Evolutionary conservation across 2,888 invertebrate genomes (phyloP).

Genomic region (Mimas tiliae): DNA sequence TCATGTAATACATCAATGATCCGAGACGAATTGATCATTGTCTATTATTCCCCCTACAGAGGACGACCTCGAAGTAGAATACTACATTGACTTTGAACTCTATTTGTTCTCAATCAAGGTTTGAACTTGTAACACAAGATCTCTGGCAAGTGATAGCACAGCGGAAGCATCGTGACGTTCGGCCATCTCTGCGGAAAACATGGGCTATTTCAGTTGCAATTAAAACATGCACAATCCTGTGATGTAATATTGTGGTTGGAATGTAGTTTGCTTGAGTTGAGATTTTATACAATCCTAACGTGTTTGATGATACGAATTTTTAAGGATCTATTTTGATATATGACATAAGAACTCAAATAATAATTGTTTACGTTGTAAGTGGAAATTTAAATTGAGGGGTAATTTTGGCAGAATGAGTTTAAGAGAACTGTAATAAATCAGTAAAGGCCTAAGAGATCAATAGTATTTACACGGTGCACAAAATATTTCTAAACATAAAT

Average conservation of each 20-base stretch:
- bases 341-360: too few species aligned
- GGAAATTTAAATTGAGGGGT: too few species aligned
- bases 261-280: background rate
- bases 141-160: constrained; percentile 92
- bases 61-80: constrained; percentile 25
- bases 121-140: constrained; percentile 94
- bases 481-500: too few species aligned
- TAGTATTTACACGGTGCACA: too few species aligned
- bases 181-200: constrained; percentile 93
- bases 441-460: too few species aligned
- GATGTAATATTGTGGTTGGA: background rate
- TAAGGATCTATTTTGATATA: background rate
- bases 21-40: constrained; percentile 29
- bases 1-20: constrained; percentile 16
- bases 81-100: constrained; percentile 47
- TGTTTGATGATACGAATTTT: too few species aligned
- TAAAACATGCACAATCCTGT: constrained; percentile 20
- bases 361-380: too few species aligned
- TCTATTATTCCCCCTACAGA: constrained; percentile 19
- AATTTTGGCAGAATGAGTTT: too few species aligned
- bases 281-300: background rate
- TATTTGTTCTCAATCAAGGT: constrained; percentile 96
- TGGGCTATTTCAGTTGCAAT: constrained; percentile 30
- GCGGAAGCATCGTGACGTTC: constrained; percentile 95
- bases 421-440: too few species aligned